These are phyloP conservation scores for Pangasius djambal DNA, from an alignment of 2,797 vertebrate genomes.

Conservation along the genomic window DNA sequence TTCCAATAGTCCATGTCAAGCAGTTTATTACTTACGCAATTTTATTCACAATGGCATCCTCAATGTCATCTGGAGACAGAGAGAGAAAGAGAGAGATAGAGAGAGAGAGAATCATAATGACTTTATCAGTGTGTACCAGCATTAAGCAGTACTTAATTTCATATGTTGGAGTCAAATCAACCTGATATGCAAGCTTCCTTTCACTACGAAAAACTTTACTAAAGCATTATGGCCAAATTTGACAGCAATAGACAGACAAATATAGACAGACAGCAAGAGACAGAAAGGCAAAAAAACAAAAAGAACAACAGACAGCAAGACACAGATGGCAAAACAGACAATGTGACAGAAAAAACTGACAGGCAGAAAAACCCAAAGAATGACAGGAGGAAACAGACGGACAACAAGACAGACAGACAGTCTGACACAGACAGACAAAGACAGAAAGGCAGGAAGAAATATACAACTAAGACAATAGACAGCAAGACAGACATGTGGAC, in stretches of 20 bases:
- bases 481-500: neutral
- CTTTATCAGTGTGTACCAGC: neutral
- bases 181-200: neutral
- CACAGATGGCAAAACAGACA: neutral
- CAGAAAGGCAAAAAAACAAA: too few species aligned
- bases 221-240: neutral
- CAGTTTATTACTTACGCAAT: conserved; percentile 88
- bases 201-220: neutral
- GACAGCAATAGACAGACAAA: too few species aligned
- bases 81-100: conserved; percentile 6
- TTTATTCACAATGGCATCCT: conserved; percentile 96
- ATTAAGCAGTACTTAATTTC: neutral
- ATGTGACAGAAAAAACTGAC: neutral
- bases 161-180: neutral
- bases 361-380: neutral
- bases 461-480: neutral
- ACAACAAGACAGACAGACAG: conserved; percentile 8
- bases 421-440: neutral
- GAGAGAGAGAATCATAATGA: neutral
- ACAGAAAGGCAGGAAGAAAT: neutral
- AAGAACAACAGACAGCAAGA: too few species aligned
- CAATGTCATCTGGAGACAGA: conserved; percentile 81
- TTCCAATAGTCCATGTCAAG: conserved; percentile 41
- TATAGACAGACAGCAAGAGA: too few species aligned
- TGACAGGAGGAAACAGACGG: neutral